phyloP scores from a whole-genome alignment of 1,140 invertebrate genomes.

The Antheraea pernyi region DNA sequence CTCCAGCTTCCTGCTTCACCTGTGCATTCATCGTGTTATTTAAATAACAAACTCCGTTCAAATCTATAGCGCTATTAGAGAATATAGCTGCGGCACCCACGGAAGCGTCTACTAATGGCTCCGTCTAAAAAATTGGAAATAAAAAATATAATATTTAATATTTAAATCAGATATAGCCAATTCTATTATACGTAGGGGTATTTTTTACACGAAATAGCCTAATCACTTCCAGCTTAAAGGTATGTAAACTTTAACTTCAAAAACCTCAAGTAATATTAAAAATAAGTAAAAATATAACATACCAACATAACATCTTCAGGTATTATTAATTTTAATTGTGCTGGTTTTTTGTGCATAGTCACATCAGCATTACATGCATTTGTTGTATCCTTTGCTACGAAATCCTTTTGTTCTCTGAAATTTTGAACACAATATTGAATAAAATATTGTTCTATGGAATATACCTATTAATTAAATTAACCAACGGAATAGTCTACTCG shows the following conservation, averaged over 20 bases:
- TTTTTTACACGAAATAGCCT: too few relatives aligned
- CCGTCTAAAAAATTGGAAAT: constrained; percentile 42
- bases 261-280: too few relatives aligned
- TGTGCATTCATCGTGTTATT: constrained; percentile 84
- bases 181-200: too few relatives aligned
- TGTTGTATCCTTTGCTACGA: constrained; percentile 41
- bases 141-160: too few relatives aligned
- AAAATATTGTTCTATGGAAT: too few relatives aligned
- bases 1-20: constrained; percentile 69
- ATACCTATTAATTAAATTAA: too few relatives aligned
- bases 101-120: constrained; percentile 75
- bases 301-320: constrained; percentile 59
- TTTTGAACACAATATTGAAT: not conserved
- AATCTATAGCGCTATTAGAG: constrained; percentile 93
- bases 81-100: constrained; percentile 87
- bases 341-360: constrained; percentile 42
- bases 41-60: constrained; percentile 86
- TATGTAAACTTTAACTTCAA: too few relatives aligned
- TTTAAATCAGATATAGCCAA: not conserved
- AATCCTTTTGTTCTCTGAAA: constrained; percentile 58
- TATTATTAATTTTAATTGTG: constrained; percentile 56
- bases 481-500: too few relatives aligned
- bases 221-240: too few relatives aligned
- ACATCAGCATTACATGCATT: constrained; percentile 43
- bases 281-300: constrained; percentile 12